Evolutionary conservation across 2,113 vertebrate genomes (phyloP), one percentile per base, ranked within the genome.

Genomic region (Sprattus sprattus): DNA sequence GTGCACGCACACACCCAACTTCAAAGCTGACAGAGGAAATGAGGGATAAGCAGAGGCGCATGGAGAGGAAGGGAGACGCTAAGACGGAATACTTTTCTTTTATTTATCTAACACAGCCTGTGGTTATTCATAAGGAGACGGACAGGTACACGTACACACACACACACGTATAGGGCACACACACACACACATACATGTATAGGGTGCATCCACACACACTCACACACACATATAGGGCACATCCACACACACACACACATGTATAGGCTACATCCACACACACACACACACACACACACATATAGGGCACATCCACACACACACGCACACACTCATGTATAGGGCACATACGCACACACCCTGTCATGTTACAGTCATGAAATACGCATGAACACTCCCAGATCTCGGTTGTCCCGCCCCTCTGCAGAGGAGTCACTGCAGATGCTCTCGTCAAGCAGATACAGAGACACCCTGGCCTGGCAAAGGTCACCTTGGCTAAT

Each of bases 401-500:
- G 54, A 82, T 45, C 45, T 39, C 46, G 83, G 82, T 20, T 47
- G 46, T 60, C 67, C 52, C n/a, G 2, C 49, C 47, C 85, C 84
- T 89, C 87, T 83, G 86, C 49, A 84, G 81, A 86, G 75, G 45
- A 47, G 11, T 87, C 25, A 52, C 88, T 89, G 83, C 82, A 45
- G 84, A 67, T 64, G 44, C 75, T 84, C 82, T 75, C n/a, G 83
- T 82, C 7, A 46, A 32, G 83, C 20, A 45, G 39, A 86, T 83
- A 88, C 85, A 85, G 50, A 86, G n/a, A 44, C 28, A 8, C 13
- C 85, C 39, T 39, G 39, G 39, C 47, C 47, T 80, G 7, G 28
- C 25, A 9, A 22, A 64, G 28, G 85, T 87, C 75, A 88, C 86
- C 86, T 89, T 87, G 81, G 85, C 81, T 85, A 60, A 81, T 89